phyloP scores from a whole-genome alignment of 1,140 invertebrate genomes.

The Bombus pascuorum region DNA sequence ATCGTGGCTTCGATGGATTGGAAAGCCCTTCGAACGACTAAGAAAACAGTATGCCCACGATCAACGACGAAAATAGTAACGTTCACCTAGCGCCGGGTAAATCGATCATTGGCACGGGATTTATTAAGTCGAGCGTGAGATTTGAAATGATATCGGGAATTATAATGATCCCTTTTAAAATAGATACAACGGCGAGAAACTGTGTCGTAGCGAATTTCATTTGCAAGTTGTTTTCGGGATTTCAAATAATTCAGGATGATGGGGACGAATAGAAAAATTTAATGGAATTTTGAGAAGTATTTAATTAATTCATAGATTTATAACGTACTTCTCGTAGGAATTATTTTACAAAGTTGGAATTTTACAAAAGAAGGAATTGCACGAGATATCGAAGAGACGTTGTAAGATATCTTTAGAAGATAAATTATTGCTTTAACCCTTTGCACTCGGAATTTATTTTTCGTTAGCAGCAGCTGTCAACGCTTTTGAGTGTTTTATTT shows the following conservation, averaged over 20 bases:
- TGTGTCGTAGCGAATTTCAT: background rate
- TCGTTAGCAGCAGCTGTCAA: too few species aligned
- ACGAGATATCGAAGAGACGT: too few species aligned
- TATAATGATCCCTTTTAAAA: background rate
- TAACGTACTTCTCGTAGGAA: too few species aligned
- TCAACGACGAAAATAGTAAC: constrained; percentile 61
- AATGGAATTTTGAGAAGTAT: background rate
- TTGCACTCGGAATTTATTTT: too few species aligned
- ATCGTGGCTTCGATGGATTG: background rate
- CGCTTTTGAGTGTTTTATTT: too few species aligned
- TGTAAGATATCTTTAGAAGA: too few species aligned
- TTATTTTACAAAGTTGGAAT: background rate
- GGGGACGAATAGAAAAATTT: background rate
- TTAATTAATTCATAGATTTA: background rate
- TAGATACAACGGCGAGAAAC: background rate
- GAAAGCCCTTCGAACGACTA: constrained; percentile 28
- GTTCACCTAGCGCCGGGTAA: constrained; percentile 59
- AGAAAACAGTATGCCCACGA: constrained; percentile 52
- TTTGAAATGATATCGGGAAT: background rate
- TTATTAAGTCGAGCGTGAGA: constrained; percentile 24
- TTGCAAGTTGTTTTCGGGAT: background rate
- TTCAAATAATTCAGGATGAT: too few species aligned
- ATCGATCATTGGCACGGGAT: constrained; percentile 56
- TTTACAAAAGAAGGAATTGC: background rate
- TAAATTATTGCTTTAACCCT: too few species aligned